Evolutionary conservation across 2,888 invertebrate species (phyloP).

Genomic region (Crioceris asparagi): DNA sequence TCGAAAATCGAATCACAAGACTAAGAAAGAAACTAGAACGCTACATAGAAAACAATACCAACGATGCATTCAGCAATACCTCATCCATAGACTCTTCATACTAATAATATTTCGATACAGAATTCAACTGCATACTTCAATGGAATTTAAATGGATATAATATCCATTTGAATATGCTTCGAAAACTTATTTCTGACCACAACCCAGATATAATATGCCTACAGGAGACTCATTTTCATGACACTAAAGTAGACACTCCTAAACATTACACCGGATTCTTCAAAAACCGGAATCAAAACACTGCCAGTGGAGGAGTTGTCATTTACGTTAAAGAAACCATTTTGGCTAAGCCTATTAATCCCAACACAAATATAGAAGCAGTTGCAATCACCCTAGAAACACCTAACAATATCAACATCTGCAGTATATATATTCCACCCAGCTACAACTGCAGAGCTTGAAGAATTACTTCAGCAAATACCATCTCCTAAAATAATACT

Average conservation of each 20-base stretch:
- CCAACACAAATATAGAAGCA: slow-evolving; percentile 8
- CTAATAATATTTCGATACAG: neutral
- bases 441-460: neutral
- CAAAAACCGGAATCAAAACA: neutral
- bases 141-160: slow-evolving; percentile 5
- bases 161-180: slow-evolving; percentile 6
- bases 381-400: neutral
- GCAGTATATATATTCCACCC: neutral
- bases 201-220: slow-evolving; percentile 1
- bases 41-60: neutral
- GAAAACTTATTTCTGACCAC: slow-evolving; percentile 2
- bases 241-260: slow-evolving; percentile 2
- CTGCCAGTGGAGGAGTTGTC: slow-evolving; percentile 1
- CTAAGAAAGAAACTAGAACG: neutral
- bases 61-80: neutral
- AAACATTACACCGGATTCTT: slow-evolving; percentile 3
- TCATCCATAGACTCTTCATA: neutral
- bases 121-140: slow-evolving; percentile 4
- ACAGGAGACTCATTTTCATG: slow-evolving; percentile 5
- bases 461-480: neutral
- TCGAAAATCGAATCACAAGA: neutral
- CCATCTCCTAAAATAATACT: neutral
- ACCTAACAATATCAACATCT: neutral
- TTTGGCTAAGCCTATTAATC: slow-evolving; percentile 1
- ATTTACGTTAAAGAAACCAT: neutral